Evolutionary conservation across 2,113 vertebrate genomes (phyloP).

Genomic region (Tiliqua scincoides): DNA sequence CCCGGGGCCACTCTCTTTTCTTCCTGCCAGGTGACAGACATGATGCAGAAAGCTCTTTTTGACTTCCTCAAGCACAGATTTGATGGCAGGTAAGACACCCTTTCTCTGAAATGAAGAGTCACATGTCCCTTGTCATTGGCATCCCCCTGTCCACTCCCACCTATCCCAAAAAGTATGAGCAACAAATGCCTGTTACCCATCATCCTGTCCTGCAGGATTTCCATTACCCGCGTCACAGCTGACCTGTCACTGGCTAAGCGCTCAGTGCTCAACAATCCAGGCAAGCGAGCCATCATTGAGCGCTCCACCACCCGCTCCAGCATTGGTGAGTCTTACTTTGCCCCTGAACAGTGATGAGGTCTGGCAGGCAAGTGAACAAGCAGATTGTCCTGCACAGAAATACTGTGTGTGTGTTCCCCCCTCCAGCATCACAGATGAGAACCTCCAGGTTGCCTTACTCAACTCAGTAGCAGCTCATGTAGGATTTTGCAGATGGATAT

Average conservation of each 20-base stretch:
- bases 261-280: conserved; percentile 93
- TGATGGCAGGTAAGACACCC: conserved; percentile 87
- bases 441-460: neutral
- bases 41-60: conserved; percentile 99
- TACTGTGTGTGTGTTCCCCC: too few relatives aligned
- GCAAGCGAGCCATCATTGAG: conserved; percentile 94
- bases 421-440: neutral
- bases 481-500: neutral
- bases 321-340: conserved; percentile 81
- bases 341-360: too few relatives aligned
- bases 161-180: neutral
- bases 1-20: neutral
- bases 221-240: conserved; percentile 94
- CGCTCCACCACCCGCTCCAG: conserved; percentile 94
- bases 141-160: too few relatives aligned
- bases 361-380: fast-evolving
- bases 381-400: fast-evolving
- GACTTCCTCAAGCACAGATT: conserved; percentile 97
- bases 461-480: neutral
- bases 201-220: conserved; percentile 81
- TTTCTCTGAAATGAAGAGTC: neutral
- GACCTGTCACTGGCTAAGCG: conserved; percentile 95
- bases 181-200: fast-evolving
- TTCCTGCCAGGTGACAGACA: conserved; percentile 88
- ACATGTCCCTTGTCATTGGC: neutral